Evolutionary conservation across 2,797 vertebrate genomes (phyloP).

Genomic region (Poecilia wingei): DNA sequence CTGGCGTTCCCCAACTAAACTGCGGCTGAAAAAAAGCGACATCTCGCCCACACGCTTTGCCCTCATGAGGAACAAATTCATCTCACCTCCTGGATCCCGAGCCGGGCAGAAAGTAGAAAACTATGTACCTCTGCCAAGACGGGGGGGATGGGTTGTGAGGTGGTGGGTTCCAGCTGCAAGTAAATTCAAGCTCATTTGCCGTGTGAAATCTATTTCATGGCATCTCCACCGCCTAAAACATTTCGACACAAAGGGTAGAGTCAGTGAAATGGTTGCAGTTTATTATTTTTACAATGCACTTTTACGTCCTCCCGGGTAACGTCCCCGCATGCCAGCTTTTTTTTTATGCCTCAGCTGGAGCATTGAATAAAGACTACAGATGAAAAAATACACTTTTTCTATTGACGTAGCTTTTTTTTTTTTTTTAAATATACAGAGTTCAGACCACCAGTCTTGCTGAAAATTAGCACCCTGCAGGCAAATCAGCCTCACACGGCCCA

Average conservation of each 20-base stretch:
- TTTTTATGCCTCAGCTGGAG: constrained; percentile 22
- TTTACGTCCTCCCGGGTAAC: constrained; percentile 12
- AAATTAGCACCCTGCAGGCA: constrained; percentile 61
- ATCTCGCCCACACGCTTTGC: background rate
- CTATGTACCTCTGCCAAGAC: background rate
- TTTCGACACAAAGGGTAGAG: constrained; percentile 25
- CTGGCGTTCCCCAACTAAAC: background rate
- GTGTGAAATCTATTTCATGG: constrained; percentile 15
- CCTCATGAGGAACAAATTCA: background rate
- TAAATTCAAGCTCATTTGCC: constrained; percentile 8
- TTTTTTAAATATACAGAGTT: constrained; percentile 29
- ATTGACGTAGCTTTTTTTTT: constrained; percentile 38
- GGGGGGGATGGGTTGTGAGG: too few relatives aligned
- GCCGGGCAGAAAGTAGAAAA: background rate
- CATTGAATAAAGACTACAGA: constrained; percentile 34
- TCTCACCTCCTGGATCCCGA: constrained; percentile 3
- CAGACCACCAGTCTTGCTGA: constrained; percentile 43
- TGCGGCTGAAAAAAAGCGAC: background rate
- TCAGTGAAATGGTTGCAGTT: constrained; percentile 12
- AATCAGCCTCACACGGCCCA: constrained; percentile 63
- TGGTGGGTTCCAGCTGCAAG: constrained; percentile 10
- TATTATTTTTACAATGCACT: constrained; percentile 22
- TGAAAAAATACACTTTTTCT: constrained; percentile 51
- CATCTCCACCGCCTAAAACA: constrained; percentile 5
- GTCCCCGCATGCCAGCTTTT: constrained; percentile 19